Conservation (phyloP, 1,140 invertebrate genomes). For the Cotesia vestalis region DNA sequence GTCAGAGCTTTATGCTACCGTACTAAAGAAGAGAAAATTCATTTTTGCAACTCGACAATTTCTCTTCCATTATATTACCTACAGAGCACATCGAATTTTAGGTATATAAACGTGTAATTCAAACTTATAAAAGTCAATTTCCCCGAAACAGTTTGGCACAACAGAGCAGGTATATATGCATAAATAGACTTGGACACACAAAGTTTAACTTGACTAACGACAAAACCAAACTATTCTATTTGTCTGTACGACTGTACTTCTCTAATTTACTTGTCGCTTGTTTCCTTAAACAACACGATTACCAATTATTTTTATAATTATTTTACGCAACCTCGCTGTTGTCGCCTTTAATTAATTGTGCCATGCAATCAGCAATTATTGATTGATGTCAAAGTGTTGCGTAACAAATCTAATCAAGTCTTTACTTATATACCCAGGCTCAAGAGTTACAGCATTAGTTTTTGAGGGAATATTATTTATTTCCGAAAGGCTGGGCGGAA, state of each 20-base stretch:
- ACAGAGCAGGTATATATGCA: neutral
- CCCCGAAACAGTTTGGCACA: neutral
- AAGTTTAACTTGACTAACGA: conserved; percentile 13
- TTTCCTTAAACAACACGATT: neutral
- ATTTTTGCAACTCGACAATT: neutral
- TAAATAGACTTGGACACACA: conserved; percentile 9
- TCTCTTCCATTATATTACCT: conserved; percentile 1
- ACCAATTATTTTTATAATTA: conserved; percentile 9
- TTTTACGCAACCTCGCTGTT: neutral
- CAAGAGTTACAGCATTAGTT: no score
- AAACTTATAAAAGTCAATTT: conserved; percentile 1
- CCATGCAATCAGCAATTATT: no score
- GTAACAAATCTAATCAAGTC: no score
- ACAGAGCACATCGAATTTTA: neutral
- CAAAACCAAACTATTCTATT: conserved; percentile 5
- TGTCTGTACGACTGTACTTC: neutral
- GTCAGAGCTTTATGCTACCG: neutral
- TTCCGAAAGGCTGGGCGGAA: no score
- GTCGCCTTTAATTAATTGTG: no score
- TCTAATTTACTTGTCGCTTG: neutral
- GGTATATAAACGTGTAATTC: neutral
- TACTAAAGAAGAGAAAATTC: neutral
- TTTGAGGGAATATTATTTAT: no score
- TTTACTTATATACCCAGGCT: no score
- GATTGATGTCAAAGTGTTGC: no score